Base-by-base conservation (phyloP, 2,113 vertebrate species). In the Pygoscelis adeliae region DNA sequence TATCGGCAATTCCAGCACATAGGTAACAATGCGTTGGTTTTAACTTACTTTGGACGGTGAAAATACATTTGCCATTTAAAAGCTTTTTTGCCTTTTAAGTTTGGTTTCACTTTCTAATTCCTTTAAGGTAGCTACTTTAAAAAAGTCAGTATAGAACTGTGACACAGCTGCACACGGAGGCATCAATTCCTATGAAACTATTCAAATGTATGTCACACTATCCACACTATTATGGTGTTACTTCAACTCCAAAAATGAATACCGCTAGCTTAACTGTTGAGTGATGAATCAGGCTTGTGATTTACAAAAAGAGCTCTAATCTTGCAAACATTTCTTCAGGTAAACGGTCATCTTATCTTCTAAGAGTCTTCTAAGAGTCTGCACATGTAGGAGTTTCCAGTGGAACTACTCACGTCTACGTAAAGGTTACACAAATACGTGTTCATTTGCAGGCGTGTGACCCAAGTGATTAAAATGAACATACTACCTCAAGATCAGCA, bases 401-500 rank as follows among this genome's bases (percentile, higher is more conserved):
- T 1, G 17, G 26, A 49, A 62, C 21, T 55, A 11, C 56, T 30
- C 3, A 16, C 4, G 9, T 8, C 23, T 5, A 25, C 3, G 0
- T 1, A 17, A 59, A 71, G 47, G 55, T 58, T 59, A 50, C 69
- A 59, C 36, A 71, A 42, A 56, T 4, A 9, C 4, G 1, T 0
- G 5, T 11, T 22, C 25, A 8, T 27, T 42, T 16, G 44, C n/a
- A 71, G 22, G 5, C 38, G 22, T 4, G 11, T 58, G 62, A 77
- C 38, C 19, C 3, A 0, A 83, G 50, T 8, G 56, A 77, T 38
- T 61, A 15, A 90, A 89, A 19, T 71, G 32, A 66, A 96, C 71
- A 40, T 4, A 25, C 67, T 98, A 99, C 99, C 99, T 99, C 92
- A 11, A 98, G 67, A 15, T 96, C 94, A 5, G 97, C 58, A 1